These are phyloP conservation scores for Helicoverpa zea DNA, from an alignment of 1,140 invertebrate species.

Conservation along the genomic window DNA sequence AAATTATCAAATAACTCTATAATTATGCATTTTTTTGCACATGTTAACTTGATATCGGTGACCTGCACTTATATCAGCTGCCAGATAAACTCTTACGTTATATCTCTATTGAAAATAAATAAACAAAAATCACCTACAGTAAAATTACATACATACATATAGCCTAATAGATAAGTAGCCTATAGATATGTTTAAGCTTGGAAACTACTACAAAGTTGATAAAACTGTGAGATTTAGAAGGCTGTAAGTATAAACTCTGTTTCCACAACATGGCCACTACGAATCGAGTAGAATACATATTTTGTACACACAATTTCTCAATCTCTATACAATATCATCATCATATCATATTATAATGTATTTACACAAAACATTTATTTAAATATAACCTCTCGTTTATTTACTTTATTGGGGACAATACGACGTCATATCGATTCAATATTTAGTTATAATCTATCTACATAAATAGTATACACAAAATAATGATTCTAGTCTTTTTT, in stretches of 20 bases:
- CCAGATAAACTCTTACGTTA: conserved; percentile 12
- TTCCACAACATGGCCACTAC: conserved; percentile 24
- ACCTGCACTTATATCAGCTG: conserved; percentile 27
- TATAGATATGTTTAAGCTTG: conserved; percentile 14
- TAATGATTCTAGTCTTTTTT: conserved; percentile 61
- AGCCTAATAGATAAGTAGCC: not conserved
- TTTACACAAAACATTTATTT: conserved; percentile 57
- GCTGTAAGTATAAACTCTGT: not conserved
- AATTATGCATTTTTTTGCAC: conserved; percentile 10
- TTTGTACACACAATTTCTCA: conserved; percentile 52
- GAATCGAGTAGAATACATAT: conserved; percentile 33
- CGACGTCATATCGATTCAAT: conserved; percentile 49
- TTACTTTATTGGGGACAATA: conserved; percentile 36
- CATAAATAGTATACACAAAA: conserved; percentile 72
- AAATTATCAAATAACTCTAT: not conserved
- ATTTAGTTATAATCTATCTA: conserved; percentile 62
- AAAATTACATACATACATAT: not conserved
- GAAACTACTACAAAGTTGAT: not conserved
- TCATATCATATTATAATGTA: conserved; percentile 44
- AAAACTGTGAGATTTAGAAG: conserved; percentile 44
- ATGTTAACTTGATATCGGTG: not conserved
- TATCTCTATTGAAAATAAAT: not conserved
- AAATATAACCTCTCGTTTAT: conserved; percentile 47
- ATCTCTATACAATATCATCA: conserved; percentile 32
- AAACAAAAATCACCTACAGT: conserved; percentile 2